These are phyloP conservation scores for Hyaena hyaena DNA, from an alignment of 2,113 vertebrate species.

Conservation along the genomic window DNA sequence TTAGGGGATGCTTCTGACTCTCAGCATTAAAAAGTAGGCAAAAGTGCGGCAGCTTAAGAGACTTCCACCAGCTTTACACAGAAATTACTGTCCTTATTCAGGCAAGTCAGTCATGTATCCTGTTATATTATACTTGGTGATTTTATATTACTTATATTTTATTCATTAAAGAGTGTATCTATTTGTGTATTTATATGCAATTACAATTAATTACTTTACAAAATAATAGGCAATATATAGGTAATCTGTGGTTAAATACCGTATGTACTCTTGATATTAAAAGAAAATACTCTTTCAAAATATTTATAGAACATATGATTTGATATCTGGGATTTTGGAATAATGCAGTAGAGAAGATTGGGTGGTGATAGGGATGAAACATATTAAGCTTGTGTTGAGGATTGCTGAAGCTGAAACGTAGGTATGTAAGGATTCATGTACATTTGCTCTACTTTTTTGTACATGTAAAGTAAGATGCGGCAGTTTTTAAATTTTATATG, in stretches of 20 bases:
- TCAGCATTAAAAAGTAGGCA: not conserved
- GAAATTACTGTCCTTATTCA: not conserved
- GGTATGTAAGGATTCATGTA: fast-evolving
- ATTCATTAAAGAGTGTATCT: not conserved
- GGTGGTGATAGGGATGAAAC: fast-evolving
- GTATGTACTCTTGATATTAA: not conserved
- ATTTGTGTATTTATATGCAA: not conserved
- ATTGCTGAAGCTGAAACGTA: not conserved
- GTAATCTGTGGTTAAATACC: not conserved
- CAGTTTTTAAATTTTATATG: not conserved
- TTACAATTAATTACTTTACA: not conserved
- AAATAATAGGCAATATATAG: not conserved
- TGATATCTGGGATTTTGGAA: not conserved
- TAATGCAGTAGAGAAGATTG: fast-evolving
- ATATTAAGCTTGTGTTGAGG: not conserved
- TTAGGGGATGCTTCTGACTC: not conserved
- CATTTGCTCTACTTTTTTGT: not conserved
- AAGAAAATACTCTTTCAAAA: not conserved
- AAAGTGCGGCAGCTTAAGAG: not conserved
- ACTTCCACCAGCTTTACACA: not conserved
- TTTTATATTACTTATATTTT: not conserved
- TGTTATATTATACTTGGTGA: not conserved
- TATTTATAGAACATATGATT: not conserved
- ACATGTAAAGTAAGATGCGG: not conserved
- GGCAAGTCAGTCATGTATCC: not conserved